phyloP scores from a whole-genome alignment of 1,140 invertebrate species.

The Drosophila obscura region DNA sequence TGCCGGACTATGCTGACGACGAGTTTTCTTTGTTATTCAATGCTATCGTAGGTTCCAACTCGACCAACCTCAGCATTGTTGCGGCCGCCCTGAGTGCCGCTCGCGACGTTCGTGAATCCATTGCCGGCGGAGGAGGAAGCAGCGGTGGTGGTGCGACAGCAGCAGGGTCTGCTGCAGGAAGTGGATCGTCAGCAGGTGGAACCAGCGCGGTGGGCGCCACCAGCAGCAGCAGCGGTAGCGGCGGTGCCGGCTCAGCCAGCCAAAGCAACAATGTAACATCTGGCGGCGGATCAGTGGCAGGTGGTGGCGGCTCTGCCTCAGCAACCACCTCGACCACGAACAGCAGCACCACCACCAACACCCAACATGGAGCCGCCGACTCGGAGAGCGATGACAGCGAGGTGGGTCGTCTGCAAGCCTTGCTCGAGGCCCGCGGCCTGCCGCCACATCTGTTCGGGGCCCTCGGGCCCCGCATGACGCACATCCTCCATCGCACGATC shows the following conservation, averaged over 20 bases:
- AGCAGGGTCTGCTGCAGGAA: conserved; percentile 11
- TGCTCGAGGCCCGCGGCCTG: conserved; percentile 96
- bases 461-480: conserved; percentile 98
- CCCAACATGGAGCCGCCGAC: conserved; percentile 70
- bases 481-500: conserved; percentile 97
- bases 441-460: conserved; percentile 98
- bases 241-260: conserved; percentile 56
- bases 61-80: conserved; percentile 71
- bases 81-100: conserved; percentile 67
- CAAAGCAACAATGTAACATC: conserved; percentile 58
- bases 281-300: conserved; percentile 28
- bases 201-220: conserved; percentile 71
- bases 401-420: conserved; percentile 93
- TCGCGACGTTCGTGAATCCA: conserved; percentile 49
- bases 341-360: conserved; percentile 19
- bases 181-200: conserved; percentile 25
- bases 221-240: conserved; percentile 54
- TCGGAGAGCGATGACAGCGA: conserved; percentile 92
- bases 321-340: conserved; percentile 13
- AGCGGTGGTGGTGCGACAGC: conserved; percentile 10
- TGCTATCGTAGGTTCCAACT: conserved; percentile 51
- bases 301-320: conserved; percentile 27
- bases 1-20: conserved; percentile 41
- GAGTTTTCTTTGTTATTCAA: conserved; percentile 13
- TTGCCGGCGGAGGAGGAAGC: conserved; percentile 28